phyloP scores from a whole-genome alignment of 2,888 invertebrate species.

The Dinocampus coccinellae region DNA sequence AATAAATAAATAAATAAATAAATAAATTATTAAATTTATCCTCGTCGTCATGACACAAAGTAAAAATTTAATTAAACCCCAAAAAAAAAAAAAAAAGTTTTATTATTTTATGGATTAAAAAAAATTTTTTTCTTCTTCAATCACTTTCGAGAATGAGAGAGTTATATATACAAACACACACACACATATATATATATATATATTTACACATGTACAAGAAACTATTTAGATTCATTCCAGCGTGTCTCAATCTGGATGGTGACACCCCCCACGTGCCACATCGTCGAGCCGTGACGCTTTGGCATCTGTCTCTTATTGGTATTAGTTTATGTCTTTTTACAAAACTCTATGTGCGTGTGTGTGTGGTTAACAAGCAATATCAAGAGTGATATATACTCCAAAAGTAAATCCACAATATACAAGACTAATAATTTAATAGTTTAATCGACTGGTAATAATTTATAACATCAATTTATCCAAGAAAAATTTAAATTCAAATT shows the following conservation, averaged over 20 bases:
- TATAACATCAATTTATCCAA: no score
- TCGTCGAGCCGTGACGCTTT: slow-evolving; percentile 68
- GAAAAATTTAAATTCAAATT: no score
- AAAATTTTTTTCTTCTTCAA: no score
- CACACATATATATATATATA: no score
- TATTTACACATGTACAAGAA: slow-evolving; percentile 56
- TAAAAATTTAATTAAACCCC: no score
- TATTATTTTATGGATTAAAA: no score
- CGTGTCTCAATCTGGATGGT: slow-evolving; percentile 66
- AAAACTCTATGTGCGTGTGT: neutral
- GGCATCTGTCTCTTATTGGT: slow-evolving; percentile 61
- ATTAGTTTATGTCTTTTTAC: neutral
- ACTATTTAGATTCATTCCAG: slow-evolving; percentile 68
- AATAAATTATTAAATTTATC: neutral
- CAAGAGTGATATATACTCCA: neutral
- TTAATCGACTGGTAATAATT: slow-evolving; percentile 52
- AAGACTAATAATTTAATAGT: slow-evolving; percentile 49
- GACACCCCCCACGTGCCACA: slow-evolving; percentile 62
- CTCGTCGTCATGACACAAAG: neutral
- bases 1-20: no score
- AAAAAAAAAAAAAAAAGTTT: no score
- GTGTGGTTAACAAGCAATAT: neutral
- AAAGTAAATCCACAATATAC: no score
- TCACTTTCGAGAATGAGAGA: slow-evolving; percentile 34
- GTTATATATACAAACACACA: neutral